Evolutionary conservation across 2,113 vertebrate species (phyloP).

Genomic region (Cochlearius cochlearius): DNA sequence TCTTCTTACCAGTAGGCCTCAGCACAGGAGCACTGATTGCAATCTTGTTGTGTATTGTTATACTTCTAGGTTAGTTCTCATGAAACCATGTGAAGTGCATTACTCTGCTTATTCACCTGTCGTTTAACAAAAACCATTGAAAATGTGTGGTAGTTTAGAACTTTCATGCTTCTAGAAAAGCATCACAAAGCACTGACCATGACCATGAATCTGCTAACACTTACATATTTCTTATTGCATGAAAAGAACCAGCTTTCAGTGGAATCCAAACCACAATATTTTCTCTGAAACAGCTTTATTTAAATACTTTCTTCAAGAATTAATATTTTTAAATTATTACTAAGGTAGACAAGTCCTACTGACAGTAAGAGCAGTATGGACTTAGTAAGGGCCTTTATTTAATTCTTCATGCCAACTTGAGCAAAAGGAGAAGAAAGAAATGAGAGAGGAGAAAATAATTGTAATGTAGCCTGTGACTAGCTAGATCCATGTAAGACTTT

Average conservation of each 20-base stretch:
- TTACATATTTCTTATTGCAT: neutral
- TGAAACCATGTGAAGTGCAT: neutral
- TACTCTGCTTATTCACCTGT: neutral
- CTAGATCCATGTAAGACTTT: neutral
- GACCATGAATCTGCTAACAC: neutral
- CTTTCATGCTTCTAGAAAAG: neutral
- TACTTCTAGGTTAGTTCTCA: slow-evolving; percentile 87
- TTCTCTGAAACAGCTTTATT: neutral
- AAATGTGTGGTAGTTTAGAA: neutral
- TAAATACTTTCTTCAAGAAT: neutral
- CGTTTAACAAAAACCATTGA: neutral
- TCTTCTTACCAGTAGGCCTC: slow-evolving; percentile 94
- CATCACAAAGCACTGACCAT: neutral
- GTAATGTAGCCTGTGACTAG: neutral
- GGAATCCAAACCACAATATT: neutral
- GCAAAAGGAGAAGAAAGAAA: neutral
- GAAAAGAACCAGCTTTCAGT: neutral
- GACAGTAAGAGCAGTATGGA: neutral
- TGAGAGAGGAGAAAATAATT: neutral
- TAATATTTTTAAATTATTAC: neutral
- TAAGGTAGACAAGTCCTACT: neutral
- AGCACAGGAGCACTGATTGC: slow-evolving; percentile 95
- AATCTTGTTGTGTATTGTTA: slow-evolving; percentile 92
- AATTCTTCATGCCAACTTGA: neutral
- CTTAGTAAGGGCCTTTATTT: neutral